Conservation (phyloP, 1,140 invertebrate species). For the Rhynchophorus ferrugineus region DNA sequence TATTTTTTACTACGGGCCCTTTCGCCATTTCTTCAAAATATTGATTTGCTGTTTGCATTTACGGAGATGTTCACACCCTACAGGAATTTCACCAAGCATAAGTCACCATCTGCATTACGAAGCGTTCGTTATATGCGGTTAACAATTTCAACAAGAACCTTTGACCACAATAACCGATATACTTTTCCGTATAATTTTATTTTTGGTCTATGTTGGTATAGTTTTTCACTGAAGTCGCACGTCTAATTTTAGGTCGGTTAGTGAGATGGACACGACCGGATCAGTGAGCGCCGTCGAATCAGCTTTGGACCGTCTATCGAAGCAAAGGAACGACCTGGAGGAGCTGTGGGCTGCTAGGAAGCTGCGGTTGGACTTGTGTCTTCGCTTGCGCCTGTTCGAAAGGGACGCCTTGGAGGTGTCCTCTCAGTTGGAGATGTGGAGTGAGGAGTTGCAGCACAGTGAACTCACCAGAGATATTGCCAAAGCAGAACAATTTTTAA, state of each 20-base stretch:
- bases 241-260: constrained; percentile 47
- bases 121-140: too few species aligned
- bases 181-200: too few species aligned
- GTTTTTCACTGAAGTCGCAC: too few species aligned
- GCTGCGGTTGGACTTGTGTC: constrained; percentile 80
- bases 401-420: constrained; percentile 90
- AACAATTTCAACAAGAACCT: too few species aligned
- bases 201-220: too few species aligned
- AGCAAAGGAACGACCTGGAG: constrained; percentile 81
- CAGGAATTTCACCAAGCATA: too few species aligned
- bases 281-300: constrained; percentile 78
- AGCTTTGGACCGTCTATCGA: constrained; percentile 76
- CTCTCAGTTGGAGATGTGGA: constrained; percentile 88
- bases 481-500: constrained; percentile 79
- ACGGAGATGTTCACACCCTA: too few species aligned
- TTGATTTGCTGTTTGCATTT: too few species aligned
- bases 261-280: constrained; percentile 56
- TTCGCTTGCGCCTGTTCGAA: constrained; percentile 88
- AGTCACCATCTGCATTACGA: too few species aligned
- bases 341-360: constrained; percentile 87
- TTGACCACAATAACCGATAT: too few species aligned
- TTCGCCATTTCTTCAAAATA: too few species aligned
- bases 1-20: too few species aligned
- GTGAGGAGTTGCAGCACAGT: constrained; percentile 78
- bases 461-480: constrained; percentile 71